Evolutionary conservation across 2,888 invertebrate genomes (phyloP), one percentile per base, ranked within the genome.

Genomic region (Spialia ferax): DNA sequence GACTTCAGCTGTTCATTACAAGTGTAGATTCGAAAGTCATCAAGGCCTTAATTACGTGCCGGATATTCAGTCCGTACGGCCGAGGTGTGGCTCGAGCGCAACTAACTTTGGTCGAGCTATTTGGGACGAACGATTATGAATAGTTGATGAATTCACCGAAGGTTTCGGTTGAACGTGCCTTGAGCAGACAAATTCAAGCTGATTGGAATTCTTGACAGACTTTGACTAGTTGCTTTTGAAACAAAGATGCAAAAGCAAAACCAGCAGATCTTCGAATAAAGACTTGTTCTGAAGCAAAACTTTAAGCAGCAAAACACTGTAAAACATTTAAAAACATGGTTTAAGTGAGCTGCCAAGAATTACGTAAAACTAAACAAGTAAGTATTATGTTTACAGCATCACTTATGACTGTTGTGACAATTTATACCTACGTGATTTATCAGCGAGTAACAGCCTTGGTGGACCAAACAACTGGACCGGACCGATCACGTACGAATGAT

Each of bases 391-490:
- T 59, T 70, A 69, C 52, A 66, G 50, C 50, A 64, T 63, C 71
- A 69, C 59, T 74, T 70, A 70, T 54, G 32, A 63, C 18, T 50
- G 56, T 66, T 62, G 68, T 73, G 71, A 75, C 74, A 72, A 71
- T 71, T 59, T 59, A 63, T 68, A 75, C 78, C 78, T 79, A 75
- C 78, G 78, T 79, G 78, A 74, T 75, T 71, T 74, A 74, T 75
- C 73, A 73, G 63, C 50, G 52, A 35, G 63, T 22, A 65, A 55
- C 64, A 71, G 68, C 74, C 74, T 71, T 74, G 70, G 38, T 26
- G 45, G 54, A 29, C 20, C 57, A 52, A 50, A 23, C 64, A 66
- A 60, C 60, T 66, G 54, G 52, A 45, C 60, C 65, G 59, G 26
- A 26, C 54, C n/a, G 66, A 66, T 60, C 66, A 66, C 66, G 66